phyloP scores from a whole-genome alignment of 1,140 invertebrate genomes.

The Drosophila mauritiana region DNA sequence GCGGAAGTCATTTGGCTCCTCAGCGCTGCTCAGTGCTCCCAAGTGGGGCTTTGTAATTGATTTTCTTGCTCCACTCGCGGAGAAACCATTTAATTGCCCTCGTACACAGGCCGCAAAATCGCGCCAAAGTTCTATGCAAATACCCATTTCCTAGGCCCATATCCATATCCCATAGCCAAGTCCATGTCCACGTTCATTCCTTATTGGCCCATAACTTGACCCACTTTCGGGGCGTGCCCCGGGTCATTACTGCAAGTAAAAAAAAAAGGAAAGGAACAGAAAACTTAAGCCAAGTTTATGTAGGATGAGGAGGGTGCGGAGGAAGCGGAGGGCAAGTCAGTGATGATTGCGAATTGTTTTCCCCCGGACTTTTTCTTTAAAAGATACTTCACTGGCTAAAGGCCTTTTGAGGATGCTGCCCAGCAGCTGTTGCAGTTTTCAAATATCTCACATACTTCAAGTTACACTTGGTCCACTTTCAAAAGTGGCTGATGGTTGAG shows the following conservation, averaged over 20 bases:
- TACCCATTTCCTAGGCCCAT: constrained; percentile 45
- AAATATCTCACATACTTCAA: constrained; percentile 42
- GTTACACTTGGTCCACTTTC: constrained; percentile 10
- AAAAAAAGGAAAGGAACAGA: constrained; percentile 16
- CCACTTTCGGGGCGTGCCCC: constrained; percentile 35
- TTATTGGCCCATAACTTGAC: constrained; percentile 48
- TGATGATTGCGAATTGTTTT: constrained; percentile 50
- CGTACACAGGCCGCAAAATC: constrained; percentile 66
- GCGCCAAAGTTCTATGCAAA: constrained; percentile 77
- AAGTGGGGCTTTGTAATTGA: constrained; percentile 74
- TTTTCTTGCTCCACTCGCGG: constrained; percentile 60
- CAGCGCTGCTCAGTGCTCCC: constrained; percentile 14
- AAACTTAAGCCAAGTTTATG: constrained; percentile 47
- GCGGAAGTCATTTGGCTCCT: constrained; percentile 77
- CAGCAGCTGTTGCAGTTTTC: constrained; percentile 59
- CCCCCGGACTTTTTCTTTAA: constrained; percentile 34
- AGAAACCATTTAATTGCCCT: constrained; percentile 51
- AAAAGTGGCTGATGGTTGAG: constrained; percentile 5
- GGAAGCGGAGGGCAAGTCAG: neutral
- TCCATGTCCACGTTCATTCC: constrained; percentile 31
- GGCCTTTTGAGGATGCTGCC: constrained; percentile 24
- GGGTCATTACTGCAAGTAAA: constrained; percentile 48
- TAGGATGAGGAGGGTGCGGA: neutral
- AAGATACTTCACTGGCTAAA: constrained; percentile 38
- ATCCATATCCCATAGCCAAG: constrained; percentile 2